These are phyloP conservation scores for Zhengitettix transpicula DNA, from an alignment of 2,888 invertebrate genomes.

Conservation along the genomic window DNA sequence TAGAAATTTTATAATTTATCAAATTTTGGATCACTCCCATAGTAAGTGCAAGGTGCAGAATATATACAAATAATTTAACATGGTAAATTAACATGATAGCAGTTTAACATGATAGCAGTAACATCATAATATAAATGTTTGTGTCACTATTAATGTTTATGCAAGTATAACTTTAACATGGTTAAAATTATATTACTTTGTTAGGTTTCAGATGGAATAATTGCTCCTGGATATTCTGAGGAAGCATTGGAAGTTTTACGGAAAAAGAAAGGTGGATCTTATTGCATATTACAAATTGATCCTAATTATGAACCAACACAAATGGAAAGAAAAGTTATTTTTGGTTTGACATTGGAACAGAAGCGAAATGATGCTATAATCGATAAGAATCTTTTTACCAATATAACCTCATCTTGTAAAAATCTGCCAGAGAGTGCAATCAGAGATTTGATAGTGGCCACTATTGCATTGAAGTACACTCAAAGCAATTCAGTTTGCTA, in stretches of 20 bases:
- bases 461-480: slow-evolving; percentile 91
- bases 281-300: slow-evolving; percentile 51
- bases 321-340: slow-evolving; percentile 68
- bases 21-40: too few species aligned
- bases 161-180: too few species aligned
- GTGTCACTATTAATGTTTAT: too few species aligned
- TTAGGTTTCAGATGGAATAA: slow-evolving; percentile 95
- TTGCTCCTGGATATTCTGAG: slow-evolving; percentile 78
- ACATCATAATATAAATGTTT: too few species aligned
- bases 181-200: too few species aligned
- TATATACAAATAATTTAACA: too few species aligned
- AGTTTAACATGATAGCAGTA: too few species aligned
- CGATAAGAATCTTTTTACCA: slow-evolving; percentile 55
- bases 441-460: slow-evolving; percentile 86
- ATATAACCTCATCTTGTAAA: slow-evolving; percentile 48
- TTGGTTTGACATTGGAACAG: slow-evolving; percentile 73
- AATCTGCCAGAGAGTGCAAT: slow-evolving; percentile 57
- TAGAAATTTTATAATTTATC: too few species aligned
- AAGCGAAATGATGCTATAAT: slow-evolving; percentile 79
- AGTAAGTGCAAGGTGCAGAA: too few species aligned
- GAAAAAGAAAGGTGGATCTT: slow-evolving; percentile 58
- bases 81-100: too few species aligned
- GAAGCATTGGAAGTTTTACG: slow-evolving; percentile 72
- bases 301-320: slow-evolving; percentile 62
- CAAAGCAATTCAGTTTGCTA: slow-evolving; percentile 98